These are phyloP conservation scores for Ariopsis seemanni DNA, from an alignment of 2,113 vertebrate genomes.

Conservation along the genomic window DNA sequence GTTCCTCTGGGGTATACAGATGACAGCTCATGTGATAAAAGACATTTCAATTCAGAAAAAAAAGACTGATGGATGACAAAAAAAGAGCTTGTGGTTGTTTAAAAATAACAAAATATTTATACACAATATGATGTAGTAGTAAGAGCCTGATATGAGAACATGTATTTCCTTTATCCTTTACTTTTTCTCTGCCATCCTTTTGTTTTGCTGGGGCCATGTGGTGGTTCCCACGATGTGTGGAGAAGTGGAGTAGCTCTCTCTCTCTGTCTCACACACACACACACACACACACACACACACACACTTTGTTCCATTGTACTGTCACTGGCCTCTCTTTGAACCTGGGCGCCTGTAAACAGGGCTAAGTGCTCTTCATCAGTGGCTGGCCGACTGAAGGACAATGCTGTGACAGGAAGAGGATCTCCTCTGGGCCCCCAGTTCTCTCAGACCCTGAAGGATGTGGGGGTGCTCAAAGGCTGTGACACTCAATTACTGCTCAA, in stretches of 20 bases:
- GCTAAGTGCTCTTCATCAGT: constrained; percentile 67
- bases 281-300: constrained; percentile 15
- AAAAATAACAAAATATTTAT: constrained; percentile 59
- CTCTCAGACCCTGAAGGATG: constrained; percentile 40
- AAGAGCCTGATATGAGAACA: constrained; percentile 37
- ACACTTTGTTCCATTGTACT: constrained; percentile 59
- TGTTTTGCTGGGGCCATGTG: constrained; percentile 62
- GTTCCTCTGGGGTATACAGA: constrained; percentile 45
- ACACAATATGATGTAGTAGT: constrained; percentile 45
- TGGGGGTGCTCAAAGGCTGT: constrained; percentile 33
- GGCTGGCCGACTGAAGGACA: constrained; percentile 61
- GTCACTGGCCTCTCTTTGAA: constrained; percentile 70
- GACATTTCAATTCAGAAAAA: constrained; percentile 41
- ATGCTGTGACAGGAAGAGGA: constrained; percentile 67
- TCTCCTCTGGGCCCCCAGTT: constrained; percentile 52
- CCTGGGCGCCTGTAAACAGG: constrained; percentile 68
- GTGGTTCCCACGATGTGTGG: constrained; percentile 62
- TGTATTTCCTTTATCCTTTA: constrained; percentile 60
- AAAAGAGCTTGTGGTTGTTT: constrained; percentile 28
- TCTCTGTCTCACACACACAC: neutral
- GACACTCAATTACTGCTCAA: constrained; percentile 60
- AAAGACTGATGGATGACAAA: constrained; percentile 43
- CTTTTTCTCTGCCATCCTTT: constrained; percentile 48
- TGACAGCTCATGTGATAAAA: neutral
- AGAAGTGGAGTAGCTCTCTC: constrained; percentile 2